Evolutionary conservation across 2,113 vertebrate genomes (phyloP).

Genomic region (Psittacara wagleri): DNA sequence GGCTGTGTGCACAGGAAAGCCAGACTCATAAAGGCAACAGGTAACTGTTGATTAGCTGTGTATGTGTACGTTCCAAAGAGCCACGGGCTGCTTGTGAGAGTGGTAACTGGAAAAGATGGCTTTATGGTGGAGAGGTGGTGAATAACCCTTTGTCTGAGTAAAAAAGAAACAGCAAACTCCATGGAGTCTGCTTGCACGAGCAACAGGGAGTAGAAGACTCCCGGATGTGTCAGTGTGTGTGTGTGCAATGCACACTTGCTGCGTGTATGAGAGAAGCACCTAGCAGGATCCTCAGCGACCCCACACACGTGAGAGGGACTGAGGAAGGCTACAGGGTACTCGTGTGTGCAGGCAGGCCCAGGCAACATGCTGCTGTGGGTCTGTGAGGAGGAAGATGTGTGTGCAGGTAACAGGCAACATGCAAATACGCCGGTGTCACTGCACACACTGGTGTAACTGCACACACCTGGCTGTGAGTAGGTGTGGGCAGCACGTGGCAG

Average conservation of each 20-base stretch:
- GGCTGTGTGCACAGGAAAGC: not conserved
- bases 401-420: not conserved
- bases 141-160: not conserved
- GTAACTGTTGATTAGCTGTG: not conserved
- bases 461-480: not conserved
- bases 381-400: not conserved
- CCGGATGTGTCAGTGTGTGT: not conserved
- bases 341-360: not conserved
- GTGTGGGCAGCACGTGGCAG: not conserved
- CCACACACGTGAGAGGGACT: not conserved
- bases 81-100: not conserved
- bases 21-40: not conserved
- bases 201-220: not conserved
- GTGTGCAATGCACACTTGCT: not conserved
- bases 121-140: not conserved
- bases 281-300: not conserved
- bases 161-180: not conserved
- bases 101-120: not conserved
- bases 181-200: accelerated
- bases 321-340: not conserved
- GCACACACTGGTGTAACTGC: accelerated
- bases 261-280: not conserved
- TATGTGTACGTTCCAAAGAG: not conserved
- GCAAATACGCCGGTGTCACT: not conserved
- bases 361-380: not conserved